Evolutionary conservation across 2,113 vertebrate species (phyloP), one percentile per base, ranked within the genome.

Genomic region (Rhineura floridana): DNA sequence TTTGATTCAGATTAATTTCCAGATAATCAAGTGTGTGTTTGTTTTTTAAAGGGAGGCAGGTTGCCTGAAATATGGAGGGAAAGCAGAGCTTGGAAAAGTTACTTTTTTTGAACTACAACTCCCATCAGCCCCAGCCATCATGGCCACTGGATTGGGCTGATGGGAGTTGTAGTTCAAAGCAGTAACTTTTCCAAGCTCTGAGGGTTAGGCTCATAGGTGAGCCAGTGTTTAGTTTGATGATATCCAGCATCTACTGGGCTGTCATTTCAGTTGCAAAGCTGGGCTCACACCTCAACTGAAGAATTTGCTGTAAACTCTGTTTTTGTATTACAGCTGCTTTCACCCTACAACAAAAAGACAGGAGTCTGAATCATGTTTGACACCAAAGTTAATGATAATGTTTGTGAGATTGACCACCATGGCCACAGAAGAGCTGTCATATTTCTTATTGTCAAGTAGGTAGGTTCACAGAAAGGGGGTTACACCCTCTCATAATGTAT

Each of bases 181-280:
- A n/a, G n/a, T n/a, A n/a, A n/a, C n/a, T n/a, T n/a, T n/a, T n/a
- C n/a, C n/a, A n/a, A n/a, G n/a, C n/a, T n/a, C n/a, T n/a, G n/a
- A n/a, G 55, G 55, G 76, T 4, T 7, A 76, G 76, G 13, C 76
- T 19, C 15, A 33, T 3, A 50, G 44, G 28, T 52, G 5, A 77
- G 73, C 67, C 48, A 78, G 30, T 25, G 59, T 46, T 33, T 15
- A 19, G 17, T 48, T 63, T n/a, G 55, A 39, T 86, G 44, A 39
- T 39, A 21, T 59, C 55, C 55, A 19, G 19, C 21, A 36, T 79
- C 77, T 39, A 12, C 75, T 78, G 7, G 11, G n/a, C 84, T 78
- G 73, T 86, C 84, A 67, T 67, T 77, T 86, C 73, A 67, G 84
- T 39, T 65, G 21, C 25, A 30, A 86, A 65, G 46, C 28, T n/a